phyloP scores from a whole-genome alignment of 2,888 invertebrate species.

The Anthrax anthrax region DNA sequence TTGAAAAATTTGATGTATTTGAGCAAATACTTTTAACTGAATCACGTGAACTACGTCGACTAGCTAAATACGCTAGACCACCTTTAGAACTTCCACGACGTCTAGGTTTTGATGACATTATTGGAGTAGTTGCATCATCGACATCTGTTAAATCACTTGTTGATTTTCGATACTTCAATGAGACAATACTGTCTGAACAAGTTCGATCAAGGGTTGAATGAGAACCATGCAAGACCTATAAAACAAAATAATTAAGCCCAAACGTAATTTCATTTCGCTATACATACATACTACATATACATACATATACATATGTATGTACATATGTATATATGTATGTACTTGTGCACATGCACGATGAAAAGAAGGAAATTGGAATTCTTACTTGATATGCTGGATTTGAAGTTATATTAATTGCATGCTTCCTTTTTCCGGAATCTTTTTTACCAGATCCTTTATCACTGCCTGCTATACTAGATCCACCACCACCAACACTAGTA shows the following conservation, averaged over 20 bases:
- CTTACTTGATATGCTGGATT: conserved; percentile 33
- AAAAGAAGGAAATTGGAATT: neutral
- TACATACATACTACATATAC: too few species aligned
- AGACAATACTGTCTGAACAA: conserved; percentile 33
- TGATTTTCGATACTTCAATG: conserved; percentile 49
- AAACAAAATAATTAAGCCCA: too few species aligned
- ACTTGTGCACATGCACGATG: neutral
- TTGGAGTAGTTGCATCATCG: conserved; percentile 41
- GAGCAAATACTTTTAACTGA: conserved; percentile 50
- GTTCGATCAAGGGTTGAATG: conserved; percentile 34
- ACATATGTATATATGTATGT: too few species aligned
- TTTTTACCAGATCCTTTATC: conserved; percentile 1
- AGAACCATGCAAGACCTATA: conserved; percentile 29
- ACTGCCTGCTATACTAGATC: conserved; percentile 3
- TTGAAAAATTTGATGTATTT: conserved; percentile 49
- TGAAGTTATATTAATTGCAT: conserved; percentile 35
- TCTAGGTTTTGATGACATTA: conserved; percentile 48
- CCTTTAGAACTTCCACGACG: conserved; percentile 47
- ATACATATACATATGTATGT: too few species aligned
- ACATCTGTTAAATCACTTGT: conserved; percentile 54
- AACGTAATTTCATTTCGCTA: too few species aligned
- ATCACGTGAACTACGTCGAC: conserved; percentile 68
- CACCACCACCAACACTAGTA: conserved; percentile 1
- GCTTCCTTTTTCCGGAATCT: conserved; percentile 20
- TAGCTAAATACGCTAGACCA: conserved; percentile 67